A percentile compares a stretch with the other conserved stretches of the same genome.
Evolutionary conservation across 35 echinoderm and acorn worm species (phyloP).

Genomic region (Apostichopus japonicus): DNA sequence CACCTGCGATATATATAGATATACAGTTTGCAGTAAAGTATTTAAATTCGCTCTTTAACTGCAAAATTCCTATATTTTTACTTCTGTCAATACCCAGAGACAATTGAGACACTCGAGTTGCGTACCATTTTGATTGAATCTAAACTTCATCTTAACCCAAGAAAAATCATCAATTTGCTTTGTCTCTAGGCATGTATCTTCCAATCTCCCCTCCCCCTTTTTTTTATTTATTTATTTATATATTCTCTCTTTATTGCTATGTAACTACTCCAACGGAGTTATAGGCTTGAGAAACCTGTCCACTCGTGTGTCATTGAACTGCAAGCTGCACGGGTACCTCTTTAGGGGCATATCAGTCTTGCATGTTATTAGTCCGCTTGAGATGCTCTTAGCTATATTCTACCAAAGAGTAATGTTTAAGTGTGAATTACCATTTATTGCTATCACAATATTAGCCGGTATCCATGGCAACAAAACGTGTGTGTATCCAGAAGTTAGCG

Average conservation of each 20-base stretch:
- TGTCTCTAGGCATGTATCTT: no score
- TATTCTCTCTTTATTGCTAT: no score
- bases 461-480: constrained; percentile 2
- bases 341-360: neutral
- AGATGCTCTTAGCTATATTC: neutral
- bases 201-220: no score
- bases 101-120: neutral
- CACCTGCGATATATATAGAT: no score
- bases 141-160: neutral
- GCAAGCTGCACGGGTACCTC: neutral
- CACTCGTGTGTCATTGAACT: neutral
- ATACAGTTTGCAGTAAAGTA: no score
- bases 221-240: no score
- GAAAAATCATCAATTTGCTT: neutral
- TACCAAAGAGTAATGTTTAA: neutral
- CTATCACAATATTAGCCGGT: constrained; percentile 18
- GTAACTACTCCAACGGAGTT: no score
- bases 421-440: neutral
- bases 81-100: no score
- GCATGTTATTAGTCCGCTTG: neutral
- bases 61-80: no score
- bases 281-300: neutral
- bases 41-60: no score
- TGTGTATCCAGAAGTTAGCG: neutral
- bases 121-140: neutral